Conservation (phyloP, 2,797 vertebrate species). For the Thalassophryne amazonica region DNA sequence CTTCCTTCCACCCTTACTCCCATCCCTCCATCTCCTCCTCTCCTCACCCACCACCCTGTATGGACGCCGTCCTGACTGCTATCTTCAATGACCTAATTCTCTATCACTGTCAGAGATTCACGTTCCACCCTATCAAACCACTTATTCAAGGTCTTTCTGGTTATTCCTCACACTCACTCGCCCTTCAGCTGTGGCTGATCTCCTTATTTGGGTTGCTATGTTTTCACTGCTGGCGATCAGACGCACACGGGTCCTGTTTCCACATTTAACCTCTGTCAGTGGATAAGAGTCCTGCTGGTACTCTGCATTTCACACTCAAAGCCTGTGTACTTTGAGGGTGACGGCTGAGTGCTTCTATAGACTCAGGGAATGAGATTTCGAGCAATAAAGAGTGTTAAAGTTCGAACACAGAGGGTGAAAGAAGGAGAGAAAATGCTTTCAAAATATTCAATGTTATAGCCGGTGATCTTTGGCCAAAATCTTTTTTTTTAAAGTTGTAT, state of each 20-base stretch:
- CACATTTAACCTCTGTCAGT: constrained; percentile 81
- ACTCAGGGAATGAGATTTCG: background rate
- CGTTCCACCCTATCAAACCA: constrained; percentile 59
- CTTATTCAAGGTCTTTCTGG: constrained; percentile 71
- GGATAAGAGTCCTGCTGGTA: constrained; percentile 48
- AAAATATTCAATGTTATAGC: too few relatives aligned
- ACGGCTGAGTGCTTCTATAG: too few relatives aligned
- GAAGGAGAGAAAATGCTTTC: too few relatives aligned
- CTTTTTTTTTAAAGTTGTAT: too few relatives aligned
- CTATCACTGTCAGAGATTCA: constrained; percentile 14
- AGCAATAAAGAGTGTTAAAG: background rate
- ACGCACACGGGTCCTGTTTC: constrained; percentile 66
- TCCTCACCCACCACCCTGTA: constrained; percentile 32
- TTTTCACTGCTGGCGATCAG: constrained; percentile 67
- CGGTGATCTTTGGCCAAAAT: too few relatives aligned
- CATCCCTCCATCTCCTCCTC: constrained; percentile 24
- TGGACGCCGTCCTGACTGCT: constrained; percentile 47
- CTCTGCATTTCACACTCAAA: constrained; percentile 1
- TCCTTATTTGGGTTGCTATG: constrained; percentile 88
- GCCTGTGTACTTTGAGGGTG: background rate
- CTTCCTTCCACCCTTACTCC: constrained; percentile 22
- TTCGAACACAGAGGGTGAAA: background rate
- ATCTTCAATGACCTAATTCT: constrained; percentile 39
- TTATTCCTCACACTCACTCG: constrained; percentile 36
- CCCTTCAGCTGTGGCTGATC: constrained; percentile 58